Conservation (phyloP, 2,888 invertebrate species). For the Crepidodera aurea region DNA sequence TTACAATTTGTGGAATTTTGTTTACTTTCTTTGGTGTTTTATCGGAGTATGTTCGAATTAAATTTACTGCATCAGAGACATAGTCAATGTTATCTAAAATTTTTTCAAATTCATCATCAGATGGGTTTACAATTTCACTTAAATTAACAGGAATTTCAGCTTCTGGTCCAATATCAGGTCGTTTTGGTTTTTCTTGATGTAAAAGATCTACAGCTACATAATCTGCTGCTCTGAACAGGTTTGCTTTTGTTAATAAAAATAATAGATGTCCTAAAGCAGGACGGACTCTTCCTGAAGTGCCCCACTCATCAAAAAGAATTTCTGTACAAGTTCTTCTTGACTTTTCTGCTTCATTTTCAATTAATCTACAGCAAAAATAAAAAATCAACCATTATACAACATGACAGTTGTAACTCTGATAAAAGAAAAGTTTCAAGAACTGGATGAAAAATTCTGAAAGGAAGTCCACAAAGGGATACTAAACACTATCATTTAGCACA, state of each 20-base stretch:
- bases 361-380: slow-evolving; percentile 64
- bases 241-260: slow-evolving; percentile 70
- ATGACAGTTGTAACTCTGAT: too few relatives aligned
- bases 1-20: slow-evolving; percentile 51
- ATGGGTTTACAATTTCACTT: slow-evolving; percentile 9
- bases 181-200: slow-evolving; percentile 65
- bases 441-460: too few relatives aligned
- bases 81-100: slow-evolving; percentile 54
- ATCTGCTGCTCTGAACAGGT: slow-evolving; percentile 80
- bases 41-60: slow-evolving; percentile 39
- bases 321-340: slow-evolving; percentile 69
- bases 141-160: slow-evolving; percentile 57
- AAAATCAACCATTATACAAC: too few relatives aligned
- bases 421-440: too few relatives aligned
- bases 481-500: too few relatives aligned
- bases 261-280: slow-evolving; percentile 75
- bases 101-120: slow-evolving; percentile 61
- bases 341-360: slow-evolving; percentile 69
- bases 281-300: slow-evolving; percentile 79
- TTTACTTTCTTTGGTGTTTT: slow-evolving; percentile 13
- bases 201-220: slow-evolving; percentile 72
- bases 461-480: too few relatives aligned
- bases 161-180: slow-evolving; percentile 74
- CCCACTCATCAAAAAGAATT: slow-evolving; percentile 87
- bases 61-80: slow-evolving; percentile 51